phyloP scores from a whole-genome alignment of 2,888 invertebrate genomes.

The Therioaphis trifolii region DNA sequence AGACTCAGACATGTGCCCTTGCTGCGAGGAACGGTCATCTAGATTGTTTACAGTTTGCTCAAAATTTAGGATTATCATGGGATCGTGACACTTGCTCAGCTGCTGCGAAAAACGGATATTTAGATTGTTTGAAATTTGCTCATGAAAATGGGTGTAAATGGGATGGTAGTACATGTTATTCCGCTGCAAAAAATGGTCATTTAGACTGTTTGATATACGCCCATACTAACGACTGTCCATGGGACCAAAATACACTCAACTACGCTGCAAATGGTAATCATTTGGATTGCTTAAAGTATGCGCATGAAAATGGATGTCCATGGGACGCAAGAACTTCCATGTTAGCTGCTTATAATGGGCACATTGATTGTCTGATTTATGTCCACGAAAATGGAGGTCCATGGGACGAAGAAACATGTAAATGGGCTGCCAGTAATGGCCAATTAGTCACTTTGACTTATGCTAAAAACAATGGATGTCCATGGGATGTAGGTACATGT shows the following conservation, averaged over 20 bases:
- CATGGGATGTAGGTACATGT: not conserved
- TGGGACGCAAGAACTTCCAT: not conserved
- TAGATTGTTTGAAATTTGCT: not conserved
- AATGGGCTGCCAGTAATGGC: too few species aligned
- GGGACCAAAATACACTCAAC: too few species aligned
- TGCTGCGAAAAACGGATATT: not conserved
- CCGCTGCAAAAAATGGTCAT: too few species aligned
- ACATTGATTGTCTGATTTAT: not conserved
- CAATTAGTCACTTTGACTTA: too few species aligned
- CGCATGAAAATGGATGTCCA: too few species aligned
- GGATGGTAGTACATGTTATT: too few species aligned
- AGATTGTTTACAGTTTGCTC: not conserved
- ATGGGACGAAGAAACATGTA: too few species aligned
- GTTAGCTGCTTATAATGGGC: not conserved
- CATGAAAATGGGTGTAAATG: not conserved
- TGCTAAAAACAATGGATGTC: not conserved
- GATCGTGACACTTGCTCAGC: not conserved
- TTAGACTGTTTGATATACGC: too few species aligned
- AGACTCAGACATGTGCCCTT: not conserved
- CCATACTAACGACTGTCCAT: too few species aligned
- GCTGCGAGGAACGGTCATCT: not conserved
- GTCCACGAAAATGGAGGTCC: not conserved
- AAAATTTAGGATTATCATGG: not conserved
- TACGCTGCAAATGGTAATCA: too few species aligned
- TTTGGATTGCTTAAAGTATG: too few species aligned